phyloP scores from a whole-genome alignment of 2,113 vertebrate genomes.

The Eubucco bourcierii region DNA sequence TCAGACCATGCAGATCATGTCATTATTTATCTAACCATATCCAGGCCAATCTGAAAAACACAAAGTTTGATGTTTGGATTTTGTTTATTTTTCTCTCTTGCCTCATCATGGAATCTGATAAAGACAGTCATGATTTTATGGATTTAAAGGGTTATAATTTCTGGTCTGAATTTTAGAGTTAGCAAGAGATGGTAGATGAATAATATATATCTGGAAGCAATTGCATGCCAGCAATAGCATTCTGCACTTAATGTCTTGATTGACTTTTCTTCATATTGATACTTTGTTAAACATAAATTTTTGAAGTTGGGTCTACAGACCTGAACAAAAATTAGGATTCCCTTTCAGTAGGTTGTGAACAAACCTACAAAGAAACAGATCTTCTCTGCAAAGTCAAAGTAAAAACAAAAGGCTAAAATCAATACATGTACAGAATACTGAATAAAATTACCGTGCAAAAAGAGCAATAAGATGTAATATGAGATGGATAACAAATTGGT shows the following conservation, averaged over 20 bases:
- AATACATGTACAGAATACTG: background rate
- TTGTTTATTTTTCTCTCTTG: background rate
- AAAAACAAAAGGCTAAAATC: background rate
- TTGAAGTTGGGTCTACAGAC: background rate
- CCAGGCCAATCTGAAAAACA: background rate
- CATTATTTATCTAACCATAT: background rate
- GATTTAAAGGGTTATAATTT: background rate
- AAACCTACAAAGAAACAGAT: background rate
- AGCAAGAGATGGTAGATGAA: background rate
- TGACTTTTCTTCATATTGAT: background rate
- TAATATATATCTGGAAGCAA: background rate
- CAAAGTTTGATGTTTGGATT: accelerated
- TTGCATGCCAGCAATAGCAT: background rate
- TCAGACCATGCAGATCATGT: background rate
- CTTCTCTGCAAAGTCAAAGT: background rate
- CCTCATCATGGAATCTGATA: background rate
- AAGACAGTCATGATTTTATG: background rate
- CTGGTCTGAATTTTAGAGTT: background rate
- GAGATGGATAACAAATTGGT: background rate
- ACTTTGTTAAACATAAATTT: background rate
- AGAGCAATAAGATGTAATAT: background rate
- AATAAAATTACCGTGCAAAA: background rate
- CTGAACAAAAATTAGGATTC: background rate
- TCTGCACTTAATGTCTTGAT: background rate
- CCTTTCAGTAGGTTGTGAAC: background rate